Evolutionary conservation across 2,113 vertebrate genomes (phyloP).

Genomic region (Catagonus wagneri): DNA sequence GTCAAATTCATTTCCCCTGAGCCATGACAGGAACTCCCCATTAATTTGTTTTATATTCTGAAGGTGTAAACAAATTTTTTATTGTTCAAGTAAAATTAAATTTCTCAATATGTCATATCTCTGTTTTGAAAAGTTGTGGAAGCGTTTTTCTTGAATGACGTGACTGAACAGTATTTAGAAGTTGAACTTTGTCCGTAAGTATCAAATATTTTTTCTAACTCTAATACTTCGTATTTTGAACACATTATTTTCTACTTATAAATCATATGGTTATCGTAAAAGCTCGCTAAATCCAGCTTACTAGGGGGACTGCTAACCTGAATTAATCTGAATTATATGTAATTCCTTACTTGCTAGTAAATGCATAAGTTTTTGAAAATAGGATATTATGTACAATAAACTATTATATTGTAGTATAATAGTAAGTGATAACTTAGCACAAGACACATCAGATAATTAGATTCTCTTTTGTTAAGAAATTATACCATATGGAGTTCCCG

Average conservation of each 20-base stretch:
- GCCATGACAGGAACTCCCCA: neutral
- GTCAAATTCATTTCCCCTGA: too few relatives aligned
- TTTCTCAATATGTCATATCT: slow-evolving; percentile 51
- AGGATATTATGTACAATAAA: neutral
- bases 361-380: neutral
- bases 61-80: slow-evolving; percentile 40
- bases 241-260: slow-evolving; percentile 13
- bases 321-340: neutral
- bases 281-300: neutral
- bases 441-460: slow-evolving; percentile 1
- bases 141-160: slow-evolving; percentile 94
- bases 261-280: slow-evolving; percentile 20
- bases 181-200: slow-evolving; percentile 97
- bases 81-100: slow-evolving; percentile 37
- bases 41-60: slow-evolving; percentile 49
- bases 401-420: too few relatives aligned
- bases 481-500: too few relatives aligned
- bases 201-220: slow-evolving; percentile 49
- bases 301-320: neutral
- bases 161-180: slow-evolving; percentile 93
- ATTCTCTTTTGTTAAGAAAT: neutral
- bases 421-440: neutral
- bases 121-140: slow-evolving; percentile 91
- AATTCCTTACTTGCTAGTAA: slow-evolving; percentile 44
- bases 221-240: neutral